Evolutionary conservation across 2,113 vertebrate genomes (phyloP).

Genomic region (Bombycilla garrulus): DNA sequence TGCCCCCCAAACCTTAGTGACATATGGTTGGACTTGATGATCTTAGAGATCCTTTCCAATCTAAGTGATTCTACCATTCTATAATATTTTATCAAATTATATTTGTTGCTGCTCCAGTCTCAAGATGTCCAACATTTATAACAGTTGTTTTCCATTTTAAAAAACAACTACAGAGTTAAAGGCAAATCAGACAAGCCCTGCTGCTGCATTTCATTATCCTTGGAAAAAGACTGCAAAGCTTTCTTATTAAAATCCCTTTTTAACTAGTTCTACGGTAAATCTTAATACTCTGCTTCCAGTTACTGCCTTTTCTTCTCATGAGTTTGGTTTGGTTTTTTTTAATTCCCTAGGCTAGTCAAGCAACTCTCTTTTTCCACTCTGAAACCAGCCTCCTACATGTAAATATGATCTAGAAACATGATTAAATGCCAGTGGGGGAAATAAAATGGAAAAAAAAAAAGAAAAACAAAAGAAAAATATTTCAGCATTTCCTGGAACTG

Average conservation of each 20-base stretch:
- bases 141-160: neutral
- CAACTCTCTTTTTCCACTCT: neutral
- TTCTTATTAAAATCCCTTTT: constrained; percentile 11
- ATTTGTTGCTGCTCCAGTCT: neutral
- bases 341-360: neutral
- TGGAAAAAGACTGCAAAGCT: neutral
- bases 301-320: neutral
- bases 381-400: neutral
- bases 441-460: neutral
- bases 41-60: neutral
- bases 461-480: neutral
- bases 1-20: neutral
- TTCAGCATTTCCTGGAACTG: neutral
- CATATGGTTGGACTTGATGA: neutral
- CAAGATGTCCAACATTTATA: fast-evolving
- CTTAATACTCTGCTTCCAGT: neutral
- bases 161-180: neutral
- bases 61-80: neutral
- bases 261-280: neutral
- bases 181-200: neutral
- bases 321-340: neutral
- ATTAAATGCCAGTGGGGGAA: neutral
- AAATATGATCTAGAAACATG: neutral
- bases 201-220: constrained; percentile 11
- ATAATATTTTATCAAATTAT: neutral